phyloP scores from a whole-genome alignment of 1,140 invertebrate species.

The Bombus waltoni region DNA sequence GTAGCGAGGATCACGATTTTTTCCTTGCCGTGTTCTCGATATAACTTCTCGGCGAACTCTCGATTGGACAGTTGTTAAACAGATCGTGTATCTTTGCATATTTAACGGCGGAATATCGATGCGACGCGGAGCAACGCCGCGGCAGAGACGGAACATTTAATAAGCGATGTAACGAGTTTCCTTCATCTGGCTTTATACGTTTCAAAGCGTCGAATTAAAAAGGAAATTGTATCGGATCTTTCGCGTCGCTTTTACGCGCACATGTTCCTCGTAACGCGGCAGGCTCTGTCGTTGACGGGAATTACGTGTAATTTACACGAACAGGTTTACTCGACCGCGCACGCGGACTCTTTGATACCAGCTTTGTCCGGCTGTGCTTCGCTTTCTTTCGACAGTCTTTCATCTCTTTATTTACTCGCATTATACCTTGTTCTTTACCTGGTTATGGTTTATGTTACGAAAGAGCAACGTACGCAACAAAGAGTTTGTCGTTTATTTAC shows the following conservation, averaged over 20 bases:
- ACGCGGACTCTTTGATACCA: background rate
- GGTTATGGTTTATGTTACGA: too few relatives aligned
- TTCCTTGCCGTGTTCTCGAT: background rate
- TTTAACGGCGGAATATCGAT: background rate
- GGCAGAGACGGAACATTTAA: conserved; percentile 1
- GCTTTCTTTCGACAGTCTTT: background rate
- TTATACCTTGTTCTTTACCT: too few relatives aligned
- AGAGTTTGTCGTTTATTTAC: too few relatives aligned
- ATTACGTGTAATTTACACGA: background rate
- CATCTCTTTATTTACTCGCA: background rate
- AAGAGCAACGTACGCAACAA: too few relatives aligned
- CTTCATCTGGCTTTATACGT: background rate
- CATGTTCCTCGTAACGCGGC: background rate
- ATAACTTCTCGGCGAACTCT: background rate
- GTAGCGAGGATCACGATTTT: background rate
- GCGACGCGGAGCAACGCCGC: too few relatives aligned
- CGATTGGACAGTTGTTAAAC: background rate
- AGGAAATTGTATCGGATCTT: background rate
- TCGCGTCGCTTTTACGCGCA: background rate
- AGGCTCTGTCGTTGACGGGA: background rate
- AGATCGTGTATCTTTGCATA: conserved; percentile 23
- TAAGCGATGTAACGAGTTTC: background rate
- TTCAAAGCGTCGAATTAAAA: background rate
- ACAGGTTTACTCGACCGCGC: background rate
- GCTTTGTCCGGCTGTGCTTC: too few relatives aligned